Conservation (phyloP, 2,888 invertebrate genomes). For the Osmoderma eremita region DNA sequence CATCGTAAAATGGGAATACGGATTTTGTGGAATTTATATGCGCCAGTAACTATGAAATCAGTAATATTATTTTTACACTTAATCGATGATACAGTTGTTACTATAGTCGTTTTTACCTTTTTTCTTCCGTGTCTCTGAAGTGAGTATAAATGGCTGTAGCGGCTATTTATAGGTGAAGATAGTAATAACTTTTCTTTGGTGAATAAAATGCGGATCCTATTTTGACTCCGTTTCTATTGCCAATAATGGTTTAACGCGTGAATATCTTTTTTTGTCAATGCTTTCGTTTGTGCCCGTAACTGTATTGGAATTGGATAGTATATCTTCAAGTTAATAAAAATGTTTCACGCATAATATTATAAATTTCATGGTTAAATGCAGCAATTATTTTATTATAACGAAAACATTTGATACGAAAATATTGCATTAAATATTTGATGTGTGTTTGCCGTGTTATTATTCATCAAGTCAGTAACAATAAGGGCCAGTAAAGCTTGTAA, state of each 20-base stretch:
- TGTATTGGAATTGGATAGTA: too few species aligned
- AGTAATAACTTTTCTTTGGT: not conserved
- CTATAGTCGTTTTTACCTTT: constrained; percentile 25
- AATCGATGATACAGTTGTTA: constrained; percentile 38
- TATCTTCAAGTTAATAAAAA: too few species aligned
- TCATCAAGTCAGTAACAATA: too few species aligned
- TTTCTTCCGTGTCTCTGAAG: not conserved
- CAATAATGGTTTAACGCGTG: constrained; percentile 16
- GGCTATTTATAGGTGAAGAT: not conserved
- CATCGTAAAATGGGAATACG: constrained; percentile 25
- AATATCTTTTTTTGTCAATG: constrained; percentile 36
- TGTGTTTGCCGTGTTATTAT: too few species aligned
- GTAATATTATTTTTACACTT: constrained; percentile 32
- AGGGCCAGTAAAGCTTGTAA: too few species aligned
- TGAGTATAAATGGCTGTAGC: not conserved
- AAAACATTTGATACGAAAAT: too few species aligned
- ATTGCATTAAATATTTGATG: too few species aligned
- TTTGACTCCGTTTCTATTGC: constrained; percentile 11
- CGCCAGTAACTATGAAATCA: constrained; percentile 35
- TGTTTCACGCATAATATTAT: too few species aligned
- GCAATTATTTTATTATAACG: too few species aligned
- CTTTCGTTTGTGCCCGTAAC: too few species aligned
- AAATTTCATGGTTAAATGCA: too few species aligned
- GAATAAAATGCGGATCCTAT: not conserved
- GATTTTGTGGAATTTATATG: constrained; percentile 39